Percentiles rank a stretch among this genome's conserved stretches.
These are phyloP conservation scores for Synanthedon tipuliformis DNA, from an alignment of 2,888 invertebrate genomes.

Conservation along the genomic window DNA sequence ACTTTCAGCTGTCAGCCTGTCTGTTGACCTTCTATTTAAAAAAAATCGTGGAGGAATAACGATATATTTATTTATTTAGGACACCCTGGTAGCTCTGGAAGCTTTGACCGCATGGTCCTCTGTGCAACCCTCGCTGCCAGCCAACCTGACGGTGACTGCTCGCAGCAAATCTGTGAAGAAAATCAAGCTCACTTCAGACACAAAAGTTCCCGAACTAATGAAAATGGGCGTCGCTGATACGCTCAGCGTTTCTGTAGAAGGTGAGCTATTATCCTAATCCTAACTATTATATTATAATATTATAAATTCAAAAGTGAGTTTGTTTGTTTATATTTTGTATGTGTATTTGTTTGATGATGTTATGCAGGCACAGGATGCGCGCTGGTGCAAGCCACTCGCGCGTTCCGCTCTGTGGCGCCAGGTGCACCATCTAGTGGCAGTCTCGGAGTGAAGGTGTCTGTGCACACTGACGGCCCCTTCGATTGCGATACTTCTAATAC, in stretches of 20 bases:
- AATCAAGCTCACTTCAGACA: slow-evolving; percentile 20
- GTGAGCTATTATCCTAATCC: slow-evolving; percentile 12
- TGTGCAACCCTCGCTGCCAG: slow-evolving; percentile 17
- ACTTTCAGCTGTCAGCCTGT: too few relatives aligned
- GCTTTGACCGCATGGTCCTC: slow-evolving; percentile 62
- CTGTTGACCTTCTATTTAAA: too few relatives aligned
- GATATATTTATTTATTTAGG: slow-evolving; percentile 32
- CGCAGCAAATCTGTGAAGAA: slow-evolving; percentile 13
- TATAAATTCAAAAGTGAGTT: too few relatives aligned
- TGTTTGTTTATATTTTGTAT: too few relatives aligned
- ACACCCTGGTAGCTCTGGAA: slow-evolving; percentile 70
- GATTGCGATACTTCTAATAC: slow-evolving; percentile 34
- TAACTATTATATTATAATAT: too few relatives aligned
- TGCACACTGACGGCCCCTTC: slow-evolving; percentile 49
- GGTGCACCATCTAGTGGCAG: slow-evolving; percentile 10
- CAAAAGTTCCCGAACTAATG: slow-evolving; percentile 30
- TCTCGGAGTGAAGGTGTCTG: slow-evolving; percentile 35
- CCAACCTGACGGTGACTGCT: slow-evolving; percentile 39
- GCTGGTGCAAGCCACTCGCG: slow-evolving; percentile 46
- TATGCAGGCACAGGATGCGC: slow-evolving; percentile 44
- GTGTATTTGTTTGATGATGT: too few relatives aligned
- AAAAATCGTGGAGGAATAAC: too few relatives aligned
- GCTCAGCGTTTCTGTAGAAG: slow-evolving; percentile 32
- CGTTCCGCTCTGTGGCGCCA: slow-evolving; percentile 29
- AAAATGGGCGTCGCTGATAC: slow-evolving; percentile 21